Conservation (phyloP, 2,113 vertebrate species). For the Harpagus bidentatus region DNA sequence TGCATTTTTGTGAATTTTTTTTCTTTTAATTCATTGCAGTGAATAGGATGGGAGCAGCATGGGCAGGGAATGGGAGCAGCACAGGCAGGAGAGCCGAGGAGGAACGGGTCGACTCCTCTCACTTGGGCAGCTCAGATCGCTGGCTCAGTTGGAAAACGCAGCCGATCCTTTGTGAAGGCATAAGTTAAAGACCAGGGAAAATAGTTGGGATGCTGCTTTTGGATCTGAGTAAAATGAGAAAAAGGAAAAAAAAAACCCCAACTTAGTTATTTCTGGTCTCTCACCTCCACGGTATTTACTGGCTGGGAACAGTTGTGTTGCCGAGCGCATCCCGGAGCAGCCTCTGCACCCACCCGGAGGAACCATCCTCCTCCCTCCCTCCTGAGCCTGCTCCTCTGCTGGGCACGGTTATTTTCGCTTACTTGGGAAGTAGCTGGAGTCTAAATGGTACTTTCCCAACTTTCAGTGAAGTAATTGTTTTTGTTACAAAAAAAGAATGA, state of each 20-base stretch:
- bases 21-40: neutral
- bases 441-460: neutral
- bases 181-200: neutral
- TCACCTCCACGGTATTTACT: rapidly evolving
- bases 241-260: neutral
- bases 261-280: neutral
- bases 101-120: rapidly evolving
- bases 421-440: neutral
- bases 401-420: rapidly evolving
- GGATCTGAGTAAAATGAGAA: neutral
- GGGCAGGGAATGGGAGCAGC: neutral
- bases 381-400: neutral
- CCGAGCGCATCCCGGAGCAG: neutral
- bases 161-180: rapidly evolving
- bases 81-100: neutral
- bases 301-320: rapidly evolving
- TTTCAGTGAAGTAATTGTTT: neutral
- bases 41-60: neutral
- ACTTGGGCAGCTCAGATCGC: neutral
- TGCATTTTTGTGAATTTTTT: neutral
- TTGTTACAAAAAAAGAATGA: neutral
- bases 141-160: neutral
- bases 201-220: neutral
- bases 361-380: neutral
- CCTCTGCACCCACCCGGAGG: neutral